Base-by-base conservation (phyloP, 2,888 invertebrate species). In the Sinhomidia bicolor region DNA sequence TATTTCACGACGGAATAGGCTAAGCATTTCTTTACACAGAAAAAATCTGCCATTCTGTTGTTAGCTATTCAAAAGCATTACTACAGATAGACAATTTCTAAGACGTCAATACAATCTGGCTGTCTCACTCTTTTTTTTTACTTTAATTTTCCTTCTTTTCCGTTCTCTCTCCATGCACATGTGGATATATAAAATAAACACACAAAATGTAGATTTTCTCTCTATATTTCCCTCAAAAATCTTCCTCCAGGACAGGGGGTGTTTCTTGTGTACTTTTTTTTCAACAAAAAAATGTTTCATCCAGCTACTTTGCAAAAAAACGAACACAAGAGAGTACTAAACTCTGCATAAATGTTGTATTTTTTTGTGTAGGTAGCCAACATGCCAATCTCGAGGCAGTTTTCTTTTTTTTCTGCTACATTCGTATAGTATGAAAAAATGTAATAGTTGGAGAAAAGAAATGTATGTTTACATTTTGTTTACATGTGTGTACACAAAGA, bases 71-170 rank as follows among this genome's bases (percentile, higher is more conserved):
- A 7, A 41, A 7, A 10, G 10, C 10, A 41, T 10, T 10, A 41
- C 41, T 10, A 41, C 10, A 41, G 41, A 51, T 20, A 57, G 57
- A 20, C 57, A 57, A 57, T 17, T 17, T 29, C 29, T 62, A 29
- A 62, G 29, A 5, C 62, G 62, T 62, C 62, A 62, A 62, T 62
- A 62, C 57, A 20, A 29, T 62, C 62, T 62, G 26, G 29, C 62
- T 62, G 62, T 62, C 62, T 29, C 14, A 29, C 26, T 62, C 26
- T 12, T 29, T 14, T 62, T 62, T 62, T 62, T 62, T 29, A 62
- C 62, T 14, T 14, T 62, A 26, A 62, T 62, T 62, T 62, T 29
- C 29, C 17, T 62, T 12, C 17, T 17, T 57, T 20, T 57, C 20
- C 23, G n/a, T n/a, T 5, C 51, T 60, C 20, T 23, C 60, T 17